These are phyloP conservation scores for Alectoris magna DNA, from an alignment of 2,797 vertebrate species.

Conservation along the genomic window DNA sequence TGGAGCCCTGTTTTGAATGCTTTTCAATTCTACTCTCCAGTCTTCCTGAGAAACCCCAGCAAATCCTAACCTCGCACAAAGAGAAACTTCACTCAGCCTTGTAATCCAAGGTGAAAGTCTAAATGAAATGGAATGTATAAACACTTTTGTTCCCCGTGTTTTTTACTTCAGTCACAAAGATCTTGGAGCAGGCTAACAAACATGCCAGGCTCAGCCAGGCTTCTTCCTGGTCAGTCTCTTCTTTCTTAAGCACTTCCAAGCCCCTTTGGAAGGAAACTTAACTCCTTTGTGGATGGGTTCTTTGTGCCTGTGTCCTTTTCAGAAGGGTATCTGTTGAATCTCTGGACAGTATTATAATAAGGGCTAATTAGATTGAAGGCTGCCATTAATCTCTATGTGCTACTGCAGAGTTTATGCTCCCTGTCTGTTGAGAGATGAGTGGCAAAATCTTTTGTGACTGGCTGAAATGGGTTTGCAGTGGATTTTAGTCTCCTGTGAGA, in stretches of 20 bases:
- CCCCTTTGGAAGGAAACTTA: neutral
- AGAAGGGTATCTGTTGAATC: slow-evolving; percentile 5
- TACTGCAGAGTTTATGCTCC: neutral
- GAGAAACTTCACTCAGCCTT: neutral
- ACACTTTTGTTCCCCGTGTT: neutral
- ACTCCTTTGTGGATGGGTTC: neutral
- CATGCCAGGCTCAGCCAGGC: neutral
- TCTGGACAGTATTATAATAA: neutral
- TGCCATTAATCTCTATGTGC: neutral
- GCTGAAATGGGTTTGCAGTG: neutral
- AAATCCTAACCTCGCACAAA: neutral
- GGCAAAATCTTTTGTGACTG: neutral
- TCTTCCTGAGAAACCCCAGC: neutral
- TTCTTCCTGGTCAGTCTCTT: neutral
- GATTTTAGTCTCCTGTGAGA: neutral
- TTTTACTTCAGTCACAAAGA: neutral
- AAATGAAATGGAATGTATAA: neutral
- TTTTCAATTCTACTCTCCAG: neutral
- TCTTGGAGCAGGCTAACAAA: neutral
- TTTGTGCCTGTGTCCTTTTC: neutral
- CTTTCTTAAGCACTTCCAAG: neutral
- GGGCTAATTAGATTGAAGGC: slow-evolving; percentile 4
- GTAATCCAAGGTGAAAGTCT: slow-evolving; percentile 4
- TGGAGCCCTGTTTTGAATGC: neutral
- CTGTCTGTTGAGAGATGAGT: neutral